Conservation (phyloP, 2,797 vertebrate species). For the Crax fasciolata region DNA sequence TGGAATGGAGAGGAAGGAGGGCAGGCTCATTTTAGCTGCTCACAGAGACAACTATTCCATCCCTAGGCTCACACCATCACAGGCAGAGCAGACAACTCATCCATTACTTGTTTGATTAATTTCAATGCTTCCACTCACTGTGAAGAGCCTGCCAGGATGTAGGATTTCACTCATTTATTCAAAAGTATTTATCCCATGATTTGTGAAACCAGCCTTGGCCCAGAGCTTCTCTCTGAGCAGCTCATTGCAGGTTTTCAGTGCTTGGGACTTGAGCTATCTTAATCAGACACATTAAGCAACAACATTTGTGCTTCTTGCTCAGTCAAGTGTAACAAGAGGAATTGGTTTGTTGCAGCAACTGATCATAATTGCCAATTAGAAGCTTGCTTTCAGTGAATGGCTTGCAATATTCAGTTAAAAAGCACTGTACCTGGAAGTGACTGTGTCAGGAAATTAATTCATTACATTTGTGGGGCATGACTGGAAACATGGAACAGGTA, state of each 20-base stretch:
- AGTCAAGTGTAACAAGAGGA: background rate
- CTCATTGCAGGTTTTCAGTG: background rate
- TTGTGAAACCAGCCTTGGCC: background rate
- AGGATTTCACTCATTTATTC: conserved; percentile 20
- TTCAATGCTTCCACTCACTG: background rate
- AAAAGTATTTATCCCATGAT: background rate
- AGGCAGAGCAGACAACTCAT: background rate
- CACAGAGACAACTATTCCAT: background rate
- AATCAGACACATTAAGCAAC: background rate
- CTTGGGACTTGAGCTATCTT: conserved; percentile 12
- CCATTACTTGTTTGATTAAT: background rate
- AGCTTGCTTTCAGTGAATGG: conserved; percentile 7
- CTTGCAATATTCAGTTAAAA: conserved; percentile 24
- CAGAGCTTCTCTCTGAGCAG: background rate
- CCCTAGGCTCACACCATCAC: background rate
- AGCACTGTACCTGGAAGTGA: background rate
- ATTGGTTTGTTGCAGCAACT: background rate
- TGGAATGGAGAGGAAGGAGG: background rate
- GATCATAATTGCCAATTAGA: conserved; percentile 30
- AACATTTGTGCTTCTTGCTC: conserved; percentile 3
- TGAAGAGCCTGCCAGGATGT: background rate
- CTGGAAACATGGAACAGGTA: background rate
- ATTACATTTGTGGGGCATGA: background rate
- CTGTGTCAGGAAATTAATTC: background rate
- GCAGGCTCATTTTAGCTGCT: background rate